Percentiles rank a stretch among this genome's conserved stretches.
Conservation (phyloP, 2,113 vertebrate species). For the Zapus hudsonius region DNA sequence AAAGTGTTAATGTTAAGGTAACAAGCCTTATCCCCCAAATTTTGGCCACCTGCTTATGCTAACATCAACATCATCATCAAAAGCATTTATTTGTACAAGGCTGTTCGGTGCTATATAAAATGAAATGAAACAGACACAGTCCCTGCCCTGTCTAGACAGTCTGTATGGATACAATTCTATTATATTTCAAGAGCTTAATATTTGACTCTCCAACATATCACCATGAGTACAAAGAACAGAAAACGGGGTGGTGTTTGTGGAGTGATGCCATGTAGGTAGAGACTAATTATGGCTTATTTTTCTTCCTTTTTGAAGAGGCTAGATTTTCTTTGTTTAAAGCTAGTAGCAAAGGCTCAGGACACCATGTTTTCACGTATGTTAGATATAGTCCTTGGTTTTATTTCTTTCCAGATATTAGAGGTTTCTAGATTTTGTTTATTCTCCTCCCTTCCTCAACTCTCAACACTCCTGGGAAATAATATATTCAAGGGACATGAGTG, state of each 20-base stretch:
- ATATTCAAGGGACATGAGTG: not conserved
- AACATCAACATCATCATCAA: slow-evolving; percentile 74
- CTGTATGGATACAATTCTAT: slow-evolving; percentile 72
- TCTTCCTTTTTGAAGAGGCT: slow-evolving; percentile 13
- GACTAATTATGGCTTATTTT: not conserved
- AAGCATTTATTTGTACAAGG: slow-evolving; percentile 77
- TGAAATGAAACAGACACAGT: slow-evolving; percentile 77
- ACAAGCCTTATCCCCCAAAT: slow-evolving; percentile 43
- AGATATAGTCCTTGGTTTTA: not conserved
- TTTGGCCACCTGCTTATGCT: slow-evolving; percentile 72
- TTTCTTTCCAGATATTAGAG: not conserved
- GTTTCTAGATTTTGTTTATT: slow-evolving; percentile 25
- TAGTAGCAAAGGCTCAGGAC: not conserved
- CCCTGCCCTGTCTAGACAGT: slow-evolving; percentile 79
- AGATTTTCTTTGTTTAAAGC: not conserved
- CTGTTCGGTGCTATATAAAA: slow-evolving; percentile 64
- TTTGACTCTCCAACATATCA: slow-evolving; percentile 68
- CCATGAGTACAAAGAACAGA: slow-evolving; percentile 49
- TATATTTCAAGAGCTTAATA: slow-evolving; percentile 74
- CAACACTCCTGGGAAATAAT: slow-evolving; percentile 8
- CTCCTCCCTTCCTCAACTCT: not conserved
- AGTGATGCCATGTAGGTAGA: slow-evolving; percentile 4
- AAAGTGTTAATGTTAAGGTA: slow-evolving; percentile 57
- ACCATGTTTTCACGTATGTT: not conserved
- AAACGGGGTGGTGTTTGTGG: slow-evolving; percentile 16